Evolutionary conservation across 2,888 invertebrate genomes (phyloP).

Genomic region (Lasioglossum morio): DNA sequence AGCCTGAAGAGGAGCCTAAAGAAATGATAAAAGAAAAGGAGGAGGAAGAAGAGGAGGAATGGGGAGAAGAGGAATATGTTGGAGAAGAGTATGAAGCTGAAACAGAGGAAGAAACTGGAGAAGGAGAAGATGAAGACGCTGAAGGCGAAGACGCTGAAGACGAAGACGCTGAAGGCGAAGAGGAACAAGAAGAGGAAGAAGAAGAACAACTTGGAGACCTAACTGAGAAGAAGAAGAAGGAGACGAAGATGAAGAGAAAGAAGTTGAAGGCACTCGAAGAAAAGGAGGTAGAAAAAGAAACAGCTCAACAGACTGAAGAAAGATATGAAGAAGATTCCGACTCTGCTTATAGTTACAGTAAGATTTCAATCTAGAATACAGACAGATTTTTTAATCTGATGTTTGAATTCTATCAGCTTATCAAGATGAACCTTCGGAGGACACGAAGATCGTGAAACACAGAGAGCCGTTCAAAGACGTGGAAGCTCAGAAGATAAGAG

Average conservation of each 20-base stretch:
- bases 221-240: not conserved
- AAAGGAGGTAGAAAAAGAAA: conserved; percentile 15
- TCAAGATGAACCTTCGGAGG: conserved; percentile 74
- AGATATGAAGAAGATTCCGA: conserved; percentile 52
- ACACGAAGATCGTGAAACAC: conserved; percentile 43
- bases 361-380: not conserved
- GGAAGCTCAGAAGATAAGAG: conserved; percentile 78
- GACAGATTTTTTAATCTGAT: not conserved
- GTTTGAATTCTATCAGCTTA: conserved; percentile 72
- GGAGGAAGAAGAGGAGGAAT: not conserved
- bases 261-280: not conserved
- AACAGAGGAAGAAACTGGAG: not conserved
- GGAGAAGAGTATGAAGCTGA: conserved; percentile 3
- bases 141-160: conserved; percentile 4
- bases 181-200: conserved; percentile 10
- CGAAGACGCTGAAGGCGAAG: not conserved
- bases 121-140: not conserved
- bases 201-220: conserved; percentile 8
- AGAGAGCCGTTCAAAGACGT: conserved; percentile 75
- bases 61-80: not conserved
- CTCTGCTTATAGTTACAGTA: conserved; percentile 74
- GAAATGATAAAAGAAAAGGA: not conserved
- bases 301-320: conserved; percentile 43
- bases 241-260: not conserved
- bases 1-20: not conserved